These are phyloP conservation scores for Panulirus ornatus DNA, from an alignment of 1,140 invertebrate species.

Conservation along the genomic window DNA sequence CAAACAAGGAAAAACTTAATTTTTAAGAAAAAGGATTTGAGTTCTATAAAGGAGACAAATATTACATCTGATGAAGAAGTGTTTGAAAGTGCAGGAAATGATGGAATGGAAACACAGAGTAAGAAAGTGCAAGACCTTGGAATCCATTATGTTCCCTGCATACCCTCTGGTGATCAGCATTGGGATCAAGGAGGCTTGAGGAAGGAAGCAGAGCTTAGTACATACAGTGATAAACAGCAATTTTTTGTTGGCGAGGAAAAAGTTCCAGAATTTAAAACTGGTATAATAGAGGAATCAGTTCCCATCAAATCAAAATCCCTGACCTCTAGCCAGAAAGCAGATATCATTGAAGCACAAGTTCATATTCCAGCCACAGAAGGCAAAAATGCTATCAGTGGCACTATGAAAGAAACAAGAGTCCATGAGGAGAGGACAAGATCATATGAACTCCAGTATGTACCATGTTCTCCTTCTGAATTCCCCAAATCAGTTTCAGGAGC, in stretches of 20 bases:
- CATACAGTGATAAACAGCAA: neutral
- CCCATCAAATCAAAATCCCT: neutral
- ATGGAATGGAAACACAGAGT: neutral
- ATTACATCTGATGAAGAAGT: conserved; percentile 25
- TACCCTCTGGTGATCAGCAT: neutral
- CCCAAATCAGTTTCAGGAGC: neutral
- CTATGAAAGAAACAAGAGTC: neutral
- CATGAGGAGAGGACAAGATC: neutral
- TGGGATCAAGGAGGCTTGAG: neutral
- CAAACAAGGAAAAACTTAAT: neutral
- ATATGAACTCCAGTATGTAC: conserved; percentile 10
- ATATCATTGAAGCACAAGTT: neutral
- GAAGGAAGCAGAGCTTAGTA: neutral
- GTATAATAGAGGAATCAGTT: neutral
- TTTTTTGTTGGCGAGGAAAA: neutral
- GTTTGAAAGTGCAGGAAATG: neutral
- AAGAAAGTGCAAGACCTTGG: conserved; percentile 29
- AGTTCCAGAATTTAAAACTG: neutral
- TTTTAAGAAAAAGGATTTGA: neutral
- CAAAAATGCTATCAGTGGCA: neutral
- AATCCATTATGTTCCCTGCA: conserved; percentile 27
- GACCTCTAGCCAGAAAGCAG: neutral
- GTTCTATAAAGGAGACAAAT: conserved; percentile 5
- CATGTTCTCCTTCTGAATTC: neutral
- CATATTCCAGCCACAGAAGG: neutral